Conservation (phyloP, 2,888 invertebrate species). For the Lordiphosa andalusiaca region DNA sequence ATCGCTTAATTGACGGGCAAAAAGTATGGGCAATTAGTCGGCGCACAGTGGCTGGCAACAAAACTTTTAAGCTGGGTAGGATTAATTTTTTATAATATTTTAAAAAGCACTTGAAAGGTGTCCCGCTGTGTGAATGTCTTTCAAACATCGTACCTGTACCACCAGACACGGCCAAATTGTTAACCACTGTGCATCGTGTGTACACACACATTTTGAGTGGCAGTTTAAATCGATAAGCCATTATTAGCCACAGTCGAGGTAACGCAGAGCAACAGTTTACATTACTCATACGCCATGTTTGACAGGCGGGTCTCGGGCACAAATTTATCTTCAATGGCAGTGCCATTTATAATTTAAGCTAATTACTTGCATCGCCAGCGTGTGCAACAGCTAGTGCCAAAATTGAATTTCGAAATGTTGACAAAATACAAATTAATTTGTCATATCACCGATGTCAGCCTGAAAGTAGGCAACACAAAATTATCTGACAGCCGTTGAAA, state of each 20-base stretch:
- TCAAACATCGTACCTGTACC: too few species aligned
- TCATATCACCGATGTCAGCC: constrained; percentile 6
- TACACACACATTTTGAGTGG: constrained; percentile 21
- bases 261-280: constrained; percentile 10
- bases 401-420: constrained; percentile 23
- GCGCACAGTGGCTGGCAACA: constrained; percentile 2
- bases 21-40: constrained; percentile 52
- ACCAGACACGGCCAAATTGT: not conserved
- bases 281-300: constrained; percentile 46
- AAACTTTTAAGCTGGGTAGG: too few species aligned
- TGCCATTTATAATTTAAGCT: constrained; percentile 46
- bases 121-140: too few species aligned
- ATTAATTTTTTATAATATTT: too few species aligned
- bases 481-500: constrained; percentile 5
- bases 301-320: constrained; percentile 30
- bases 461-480: constrained; percentile 36
- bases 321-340: constrained; percentile 34
- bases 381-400: not conserved
- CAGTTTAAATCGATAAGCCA: constrained; percentile 52
- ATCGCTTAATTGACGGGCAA: constrained; percentile 45
- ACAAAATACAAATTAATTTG: constrained; percentile 53
- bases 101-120: too few species aligned
- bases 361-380: constrained; percentile 39
- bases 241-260: constrained; percentile 32
- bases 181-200: too few species aligned